Evolutionary conservation across 2,113 vertebrate species (phyloP).

Genomic region (Rhinopithecus roxellana): DNA sequence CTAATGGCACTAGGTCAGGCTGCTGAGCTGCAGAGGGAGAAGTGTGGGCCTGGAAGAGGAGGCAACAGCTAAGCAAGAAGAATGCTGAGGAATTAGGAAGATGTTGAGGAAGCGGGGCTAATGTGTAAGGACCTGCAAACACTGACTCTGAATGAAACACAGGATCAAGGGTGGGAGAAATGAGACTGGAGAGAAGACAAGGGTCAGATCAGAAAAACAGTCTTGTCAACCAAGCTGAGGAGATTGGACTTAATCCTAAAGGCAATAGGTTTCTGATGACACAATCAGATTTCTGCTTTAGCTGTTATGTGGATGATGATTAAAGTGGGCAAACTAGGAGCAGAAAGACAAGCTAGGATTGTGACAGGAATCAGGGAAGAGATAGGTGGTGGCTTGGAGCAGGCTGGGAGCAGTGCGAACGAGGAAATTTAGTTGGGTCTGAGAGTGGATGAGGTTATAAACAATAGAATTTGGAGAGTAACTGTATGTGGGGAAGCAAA

Average conservation of each 20-base stretch:
- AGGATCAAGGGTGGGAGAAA: background rate
- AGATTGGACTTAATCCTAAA: background rate
- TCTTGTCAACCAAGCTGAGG: background rate
- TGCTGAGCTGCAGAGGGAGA: background rate
- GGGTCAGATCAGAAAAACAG: background rate
- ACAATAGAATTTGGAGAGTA: background rate
- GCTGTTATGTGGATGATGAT: background rate
- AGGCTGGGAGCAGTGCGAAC: background rate
- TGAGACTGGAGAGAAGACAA: background rate
- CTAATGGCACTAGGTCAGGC: rapidly evolving
- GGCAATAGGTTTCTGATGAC: constrained; percentile 37
- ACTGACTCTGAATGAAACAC: rapidly evolving
- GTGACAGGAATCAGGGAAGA: background rate
- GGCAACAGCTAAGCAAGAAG: background rate
- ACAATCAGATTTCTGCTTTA: constrained; percentile 33
- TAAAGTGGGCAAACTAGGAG: background rate
- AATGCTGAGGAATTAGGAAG: background rate
- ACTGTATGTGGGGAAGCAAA: rapidly evolving
- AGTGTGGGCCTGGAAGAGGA: background rate
- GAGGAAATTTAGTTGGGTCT: background rate
- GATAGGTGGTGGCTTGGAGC: background rate
- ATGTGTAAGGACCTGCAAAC: background rate
- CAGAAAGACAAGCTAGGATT: background rate
- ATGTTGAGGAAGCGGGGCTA: background rate
- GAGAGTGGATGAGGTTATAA: background rate